Evolutionary conservation across 1,140 invertebrate genomes (phyloP).

Genomic region (Fopius arisanus): DNA sequence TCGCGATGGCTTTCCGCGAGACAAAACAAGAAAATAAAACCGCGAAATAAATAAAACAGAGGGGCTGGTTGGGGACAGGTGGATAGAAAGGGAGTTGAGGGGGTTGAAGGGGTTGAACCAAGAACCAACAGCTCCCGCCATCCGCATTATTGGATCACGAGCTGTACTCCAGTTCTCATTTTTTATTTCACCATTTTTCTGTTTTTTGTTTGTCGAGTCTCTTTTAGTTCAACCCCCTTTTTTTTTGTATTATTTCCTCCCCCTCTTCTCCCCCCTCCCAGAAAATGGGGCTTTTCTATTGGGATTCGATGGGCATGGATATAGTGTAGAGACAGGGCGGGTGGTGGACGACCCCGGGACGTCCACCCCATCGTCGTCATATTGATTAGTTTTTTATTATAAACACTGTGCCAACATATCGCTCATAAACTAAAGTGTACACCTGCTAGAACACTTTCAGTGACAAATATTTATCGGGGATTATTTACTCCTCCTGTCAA

Average conservation of each 20-base stretch:
- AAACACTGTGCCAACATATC: conserved; percentile 10
- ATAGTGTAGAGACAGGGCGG: neutral
- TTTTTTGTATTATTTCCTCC: neutral
- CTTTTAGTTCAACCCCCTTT: neutral
- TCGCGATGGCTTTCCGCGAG: neutral
- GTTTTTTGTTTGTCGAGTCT: neutral
- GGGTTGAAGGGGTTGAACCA: neutral
- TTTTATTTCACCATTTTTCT: neutral
- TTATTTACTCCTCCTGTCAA: too few relatives aligned
- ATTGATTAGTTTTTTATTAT: conserved; percentile 8
- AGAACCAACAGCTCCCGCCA: neutral
- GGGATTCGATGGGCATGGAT: neutral
- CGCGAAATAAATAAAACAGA: conserved; percentile 1
- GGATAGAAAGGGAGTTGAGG: neutral
- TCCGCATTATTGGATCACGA: conserved; percentile 23
- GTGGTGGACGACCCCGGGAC: conserved; percentile 7
- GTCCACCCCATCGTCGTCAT: conserved; percentile 1
- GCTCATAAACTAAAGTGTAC: neutral
- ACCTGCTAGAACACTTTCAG: neutral
- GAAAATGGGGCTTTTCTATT: neutral
- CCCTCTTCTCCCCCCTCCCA: too few relatives aligned
- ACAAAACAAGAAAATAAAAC: neutral
- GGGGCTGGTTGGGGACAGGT: too few relatives aligned
- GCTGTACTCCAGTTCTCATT: neutral
- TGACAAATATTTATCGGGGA: neutral